Evolutionary conservation across 2,888 invertebrate species (phyloP).

Genomic region (Noctua fimbriata): DNA sequence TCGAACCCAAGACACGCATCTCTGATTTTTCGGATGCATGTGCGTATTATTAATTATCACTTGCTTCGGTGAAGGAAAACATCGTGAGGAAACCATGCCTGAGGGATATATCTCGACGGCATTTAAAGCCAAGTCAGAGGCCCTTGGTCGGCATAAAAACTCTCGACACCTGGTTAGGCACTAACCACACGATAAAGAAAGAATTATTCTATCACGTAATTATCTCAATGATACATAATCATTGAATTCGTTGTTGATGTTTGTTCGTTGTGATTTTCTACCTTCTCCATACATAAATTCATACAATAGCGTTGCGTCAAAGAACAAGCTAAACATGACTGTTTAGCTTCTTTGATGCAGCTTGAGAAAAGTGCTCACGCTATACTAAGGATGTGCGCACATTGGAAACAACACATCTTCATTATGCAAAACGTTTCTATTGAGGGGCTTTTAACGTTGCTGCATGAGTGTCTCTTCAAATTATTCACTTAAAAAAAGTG

Average conservation of each 20-base stretch:
- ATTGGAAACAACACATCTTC: slow-evolving; percentile 1
- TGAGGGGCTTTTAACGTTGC: not conserved
- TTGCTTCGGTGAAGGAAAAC: no score
- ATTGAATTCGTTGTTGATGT: not conserved
- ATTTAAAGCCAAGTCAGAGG: no score
- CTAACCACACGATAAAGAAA: no score
- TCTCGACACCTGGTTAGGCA: no score
- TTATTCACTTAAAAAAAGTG: slow-evolving; percentile 34
- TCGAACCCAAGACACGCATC: no score
- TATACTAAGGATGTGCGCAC: not conserved
- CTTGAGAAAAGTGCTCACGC: not conserved
- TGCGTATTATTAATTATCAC: no score
- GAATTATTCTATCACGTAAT: not conserved
- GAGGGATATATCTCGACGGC: no score
- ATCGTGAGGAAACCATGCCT: no score
- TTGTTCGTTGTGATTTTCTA: no score
- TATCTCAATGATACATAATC: not conserved
- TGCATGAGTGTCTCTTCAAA: slow-evolving; percentile 5
- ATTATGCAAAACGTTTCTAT: not conserved
- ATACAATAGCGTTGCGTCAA: no score
- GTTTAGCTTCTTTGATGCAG: not conserved
- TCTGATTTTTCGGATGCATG: no score
- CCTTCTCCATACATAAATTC: not conserved
- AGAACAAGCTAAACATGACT: not conserved
- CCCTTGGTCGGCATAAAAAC: no score